Conservation (phyloP, 2,797 vertebrate species). For the Dendrocincla fuliginosa region DNA sequence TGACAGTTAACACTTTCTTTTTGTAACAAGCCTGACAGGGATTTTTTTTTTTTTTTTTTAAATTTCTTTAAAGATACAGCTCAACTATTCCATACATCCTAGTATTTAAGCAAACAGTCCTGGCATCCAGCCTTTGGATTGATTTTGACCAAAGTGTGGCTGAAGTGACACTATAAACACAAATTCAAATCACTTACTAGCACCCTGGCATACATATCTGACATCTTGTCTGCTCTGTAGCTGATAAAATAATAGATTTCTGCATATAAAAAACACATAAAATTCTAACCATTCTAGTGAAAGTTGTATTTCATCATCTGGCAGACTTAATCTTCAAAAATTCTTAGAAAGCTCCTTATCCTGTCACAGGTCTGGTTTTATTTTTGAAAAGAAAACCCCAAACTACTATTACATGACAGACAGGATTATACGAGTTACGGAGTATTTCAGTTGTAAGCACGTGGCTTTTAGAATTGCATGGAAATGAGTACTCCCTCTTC, state of each 20-base stretch:
- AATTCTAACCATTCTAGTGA: neutral
- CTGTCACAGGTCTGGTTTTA: neutral
- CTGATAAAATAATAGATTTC: neutral
- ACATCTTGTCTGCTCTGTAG: neutral
- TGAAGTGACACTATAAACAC: neutral
- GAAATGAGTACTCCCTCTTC: neutral
- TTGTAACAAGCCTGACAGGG: neutral
- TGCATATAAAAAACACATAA: neutral
- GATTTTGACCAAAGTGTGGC: neutral
- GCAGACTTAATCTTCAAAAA: neutral
- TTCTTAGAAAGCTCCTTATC: neutral
- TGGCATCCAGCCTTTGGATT: neutral
- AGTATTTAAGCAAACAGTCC: neutral
- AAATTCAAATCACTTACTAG: neutral
- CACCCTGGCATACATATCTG: neutral
- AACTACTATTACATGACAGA: neutral
- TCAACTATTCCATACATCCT: neutral
- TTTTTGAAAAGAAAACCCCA: neutral
- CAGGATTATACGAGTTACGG: neutral
- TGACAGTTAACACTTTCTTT: neutral
- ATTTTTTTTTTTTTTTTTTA: neutral
- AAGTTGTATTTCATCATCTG: neutral
- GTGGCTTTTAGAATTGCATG: neutral
- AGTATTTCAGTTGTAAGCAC: neutral
- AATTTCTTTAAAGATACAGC: neutral